Evolutionary conservation across 2,797 vertebrate genomes (phyloP), one percentile per base, ranked within the genome.

Genomic region (Rhinatrema bivittatum): DNA sequence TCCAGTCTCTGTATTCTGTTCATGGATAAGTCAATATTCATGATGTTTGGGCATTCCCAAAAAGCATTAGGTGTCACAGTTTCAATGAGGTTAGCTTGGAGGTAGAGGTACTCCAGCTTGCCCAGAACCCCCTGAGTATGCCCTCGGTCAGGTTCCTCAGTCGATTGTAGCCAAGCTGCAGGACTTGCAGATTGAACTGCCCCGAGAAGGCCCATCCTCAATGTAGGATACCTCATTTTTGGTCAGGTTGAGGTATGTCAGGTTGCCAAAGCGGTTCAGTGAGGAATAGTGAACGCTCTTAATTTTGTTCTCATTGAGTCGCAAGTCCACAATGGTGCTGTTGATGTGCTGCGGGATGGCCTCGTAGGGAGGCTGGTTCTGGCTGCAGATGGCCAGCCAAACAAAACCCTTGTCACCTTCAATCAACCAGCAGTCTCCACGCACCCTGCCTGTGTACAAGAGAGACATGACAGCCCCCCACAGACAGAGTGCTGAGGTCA

Each of bases 351-450:
- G 93, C 9, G 96, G 96, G 73, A 98, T 95, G 71, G 94, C 89
- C 82, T 99, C 96, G 10, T 97, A 99, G 2, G 96, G 96, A 16
- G 96, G 96, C 79, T 99, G 96, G 76, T 99, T 99, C 82, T 98
- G 94, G 87, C 96, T 99, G 76, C 96, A 99, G 67, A 99, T 99
- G 25, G 96, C 96, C 58, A 99, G 79, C 96, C 96, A 99, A 42
- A 99, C 96, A n/a, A 97, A 99, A 78, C 96, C 96, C 83, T 98
- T 99, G 81, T 98, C 96, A 1, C 96, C 96, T 68, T 99, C 96
- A 2, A 98, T 99, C 50, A 98, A 83, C 96, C 96, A 99, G 77
- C 95, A 99, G 78, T 99, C 96, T 3, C 87, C 93, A 25, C 38
- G 85, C 49, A 84, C 91, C 60, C 69, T 70, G 65, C 80, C 72